Evolutionary conservation across 1,140 invertebrate species (phyloP).

Genomic region (Neocloeon triangulifer): DNA sequence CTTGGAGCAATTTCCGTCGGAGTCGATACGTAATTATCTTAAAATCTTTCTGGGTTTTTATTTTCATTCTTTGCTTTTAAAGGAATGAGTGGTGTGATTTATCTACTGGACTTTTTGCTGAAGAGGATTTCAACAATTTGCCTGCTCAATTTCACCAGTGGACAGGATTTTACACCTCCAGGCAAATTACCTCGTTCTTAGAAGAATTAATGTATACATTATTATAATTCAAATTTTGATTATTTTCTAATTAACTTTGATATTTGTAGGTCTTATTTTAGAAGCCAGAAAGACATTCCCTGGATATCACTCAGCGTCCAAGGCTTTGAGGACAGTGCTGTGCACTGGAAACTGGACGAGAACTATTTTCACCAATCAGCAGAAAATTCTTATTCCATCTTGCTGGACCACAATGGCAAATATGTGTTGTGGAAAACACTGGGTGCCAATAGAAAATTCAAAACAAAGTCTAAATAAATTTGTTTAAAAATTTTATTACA

Average conservation of each 20-base stretch:
- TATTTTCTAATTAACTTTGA: conserved; percentile 3
- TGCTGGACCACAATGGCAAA: conserved; percentile 15
- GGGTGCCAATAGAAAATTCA: no score
- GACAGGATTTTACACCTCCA: conserved; percentile 23
- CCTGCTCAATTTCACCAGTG: conserved; percentile 20
- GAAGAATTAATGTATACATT: conserved; percentile 15
- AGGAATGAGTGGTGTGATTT: conserved; percentile 1
- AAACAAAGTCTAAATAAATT: no score
- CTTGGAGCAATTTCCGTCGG: no score
- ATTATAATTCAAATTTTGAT: conserved; percentile 7
- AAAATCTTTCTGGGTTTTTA: no score
- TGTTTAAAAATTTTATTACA: no score
- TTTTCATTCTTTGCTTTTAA: no score
- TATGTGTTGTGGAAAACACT: no score
- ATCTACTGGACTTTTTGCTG: conserved; percentile 6
- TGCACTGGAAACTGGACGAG: conserved; percentile 20
- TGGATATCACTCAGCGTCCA: conserved; percentile 27
- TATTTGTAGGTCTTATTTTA: conserved; percentile 13
- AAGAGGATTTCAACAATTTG: conserved; percentile 6
- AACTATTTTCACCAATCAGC: conserved; percentile 24
- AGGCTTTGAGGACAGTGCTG: conserved; percentile 26
- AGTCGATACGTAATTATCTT: no score
- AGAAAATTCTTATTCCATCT: conserved; percentile 23
- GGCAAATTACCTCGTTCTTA: conserved; percentile 17
- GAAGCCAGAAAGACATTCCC: conserved; percentile 11